These are phyloP conservation scores for Macaria liturata DNA, from an alignment of 2,888 invertebrate genomes.

Conservation along the genomic window DNA sequence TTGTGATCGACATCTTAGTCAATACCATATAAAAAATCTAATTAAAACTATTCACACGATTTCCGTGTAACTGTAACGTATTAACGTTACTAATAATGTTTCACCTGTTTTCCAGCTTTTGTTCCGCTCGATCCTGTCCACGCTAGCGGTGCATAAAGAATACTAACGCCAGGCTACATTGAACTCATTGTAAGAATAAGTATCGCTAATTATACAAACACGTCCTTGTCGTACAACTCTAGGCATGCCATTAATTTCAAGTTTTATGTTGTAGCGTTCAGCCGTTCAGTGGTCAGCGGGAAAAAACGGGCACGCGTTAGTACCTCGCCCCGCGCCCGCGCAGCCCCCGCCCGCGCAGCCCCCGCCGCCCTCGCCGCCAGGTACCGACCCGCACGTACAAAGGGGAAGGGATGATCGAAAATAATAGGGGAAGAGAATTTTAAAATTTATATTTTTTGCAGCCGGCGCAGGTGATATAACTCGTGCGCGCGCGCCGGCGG, in stretches of 20 bases:
- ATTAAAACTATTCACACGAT: no score
- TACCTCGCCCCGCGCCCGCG: constrained; percentile 42
- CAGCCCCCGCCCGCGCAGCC: constrained; percentile 41
- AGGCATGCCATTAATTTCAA: constrained; percentile 41
- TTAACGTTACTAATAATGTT: neutral
- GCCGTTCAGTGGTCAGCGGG: constrained; percentile 69
- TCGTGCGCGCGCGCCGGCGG: constrained; percentile 78
- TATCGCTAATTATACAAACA: constrained; percentile 29
- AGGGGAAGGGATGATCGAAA: constrained; percentile 83
- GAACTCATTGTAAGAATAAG: constrained; percentile 29
- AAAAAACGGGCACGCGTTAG: constrained; percentile 76
- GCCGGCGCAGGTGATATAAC: constrained; percentile 84
- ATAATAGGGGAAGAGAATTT: constrained; percentile 84
- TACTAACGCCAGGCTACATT: constrained; percentile 23
- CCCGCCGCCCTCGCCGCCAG: constrained; percentile 64
- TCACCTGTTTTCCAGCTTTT: neutral
- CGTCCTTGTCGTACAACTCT: constrained; percentile 31
- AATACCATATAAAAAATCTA: no score
- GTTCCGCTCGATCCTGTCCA: neutral
- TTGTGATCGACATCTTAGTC: no score
- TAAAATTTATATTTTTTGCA: constrained; percentile 82
- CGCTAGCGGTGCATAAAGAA: constrained; percentile 4
- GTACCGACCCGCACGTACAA: constrained; percentile 77
- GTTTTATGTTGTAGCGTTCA: constrained; percentile 52
- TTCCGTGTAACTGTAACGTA: no score